These are phyloP conservation scores for Mercenaria mercenaria DNA, from an alignment of 1,140 invertebrate species.

Conservation along the genomic window DNA sequence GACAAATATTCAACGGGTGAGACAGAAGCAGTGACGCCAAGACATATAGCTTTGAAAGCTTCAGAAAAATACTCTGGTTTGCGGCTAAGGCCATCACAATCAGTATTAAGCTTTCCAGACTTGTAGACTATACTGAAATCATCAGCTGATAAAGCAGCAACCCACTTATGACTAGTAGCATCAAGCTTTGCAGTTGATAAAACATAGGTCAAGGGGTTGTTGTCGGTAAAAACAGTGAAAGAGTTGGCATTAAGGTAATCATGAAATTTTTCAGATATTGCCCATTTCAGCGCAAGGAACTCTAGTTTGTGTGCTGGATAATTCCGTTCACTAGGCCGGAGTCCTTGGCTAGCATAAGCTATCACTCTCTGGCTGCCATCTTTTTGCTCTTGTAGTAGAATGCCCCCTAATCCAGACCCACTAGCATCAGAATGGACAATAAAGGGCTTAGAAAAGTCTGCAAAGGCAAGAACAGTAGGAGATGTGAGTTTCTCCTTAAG, in stretches of 20 bases:
- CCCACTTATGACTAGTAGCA: constrained; percentile 57
- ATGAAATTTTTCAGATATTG: background rate
- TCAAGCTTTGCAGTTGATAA: constrained; percentile 61
- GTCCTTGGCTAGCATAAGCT: constrained; percentile 66
- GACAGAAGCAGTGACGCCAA: background rate
- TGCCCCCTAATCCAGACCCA: constrained; percentile 44
- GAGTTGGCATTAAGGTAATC: constrained; percentile 56
- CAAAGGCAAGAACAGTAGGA: constrained; percentile 66
- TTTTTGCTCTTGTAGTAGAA: constrained; percentile 53
- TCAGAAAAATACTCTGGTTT: background rate
- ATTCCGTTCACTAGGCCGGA: constrained; percentile 63
- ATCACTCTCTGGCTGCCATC: constrained; percentile 55
- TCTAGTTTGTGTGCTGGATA: constrained; percentile 69
- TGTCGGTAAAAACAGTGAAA: constrained; percentile 42
- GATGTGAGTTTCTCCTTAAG: constrained; percentile 60
- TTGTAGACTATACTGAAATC: constrained; percentile 50
- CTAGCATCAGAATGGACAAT: constrained; percentile 48
- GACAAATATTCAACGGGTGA: background rate
- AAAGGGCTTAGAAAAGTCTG: constrained; percentile 46
- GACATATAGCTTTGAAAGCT: background rate
- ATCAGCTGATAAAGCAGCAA: constrained; percentile 26
- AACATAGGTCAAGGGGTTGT: constrained; percentile 64
- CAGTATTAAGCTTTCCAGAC: constrained; percentile 38
- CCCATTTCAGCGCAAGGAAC: constrained; percentile 41
- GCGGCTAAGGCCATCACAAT: constrained; percentile 10